A percentile compares a stretch with the other conserved stretches of the same genome.
These are phyloP conservation scores for Pavo muticus DNA, from an alignment of 2,113 vertebrate genomes.

Conservation along the genomic window DNA sequence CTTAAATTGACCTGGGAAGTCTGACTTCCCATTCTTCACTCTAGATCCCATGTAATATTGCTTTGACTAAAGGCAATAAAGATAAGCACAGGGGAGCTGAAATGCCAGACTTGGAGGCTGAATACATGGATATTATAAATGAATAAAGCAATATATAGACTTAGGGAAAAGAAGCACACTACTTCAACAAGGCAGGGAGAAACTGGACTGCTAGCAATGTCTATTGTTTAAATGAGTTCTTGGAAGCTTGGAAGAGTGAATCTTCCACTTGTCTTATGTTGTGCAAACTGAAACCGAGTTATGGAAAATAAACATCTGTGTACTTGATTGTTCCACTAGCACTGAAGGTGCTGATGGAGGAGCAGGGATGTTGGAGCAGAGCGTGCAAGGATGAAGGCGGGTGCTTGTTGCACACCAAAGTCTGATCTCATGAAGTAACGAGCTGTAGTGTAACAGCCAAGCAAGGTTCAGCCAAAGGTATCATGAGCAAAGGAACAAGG, in stretches of 20 bases:
- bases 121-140: background rate
- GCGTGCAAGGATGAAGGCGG: background rate
- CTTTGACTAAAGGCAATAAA: constrained; percentile 27
- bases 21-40: background rate
- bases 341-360: background rate
- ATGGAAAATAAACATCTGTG: background rate
- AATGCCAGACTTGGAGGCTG: background rate
- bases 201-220: background rate
- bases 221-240: background rate
- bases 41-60: background rate
- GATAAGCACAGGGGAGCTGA: background rate
- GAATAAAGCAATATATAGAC: background rate
- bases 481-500: background rate
- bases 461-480: background rate
- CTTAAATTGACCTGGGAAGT: background rate
- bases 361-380: background rate
- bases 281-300: background rate
- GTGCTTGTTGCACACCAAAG: background rate
- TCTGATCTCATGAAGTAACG: background rate
- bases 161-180: background rate
- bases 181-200: background rate
- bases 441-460: accelerated
- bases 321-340: background rate
- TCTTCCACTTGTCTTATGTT: accelerated
- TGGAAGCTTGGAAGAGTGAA: background rate